Evolutionary conservation across 2,888 invertebrate genomes (phyloP), one percentile per base, ranked within the genome.

Genomic region (Troides oblongomaculatus): DNA sequence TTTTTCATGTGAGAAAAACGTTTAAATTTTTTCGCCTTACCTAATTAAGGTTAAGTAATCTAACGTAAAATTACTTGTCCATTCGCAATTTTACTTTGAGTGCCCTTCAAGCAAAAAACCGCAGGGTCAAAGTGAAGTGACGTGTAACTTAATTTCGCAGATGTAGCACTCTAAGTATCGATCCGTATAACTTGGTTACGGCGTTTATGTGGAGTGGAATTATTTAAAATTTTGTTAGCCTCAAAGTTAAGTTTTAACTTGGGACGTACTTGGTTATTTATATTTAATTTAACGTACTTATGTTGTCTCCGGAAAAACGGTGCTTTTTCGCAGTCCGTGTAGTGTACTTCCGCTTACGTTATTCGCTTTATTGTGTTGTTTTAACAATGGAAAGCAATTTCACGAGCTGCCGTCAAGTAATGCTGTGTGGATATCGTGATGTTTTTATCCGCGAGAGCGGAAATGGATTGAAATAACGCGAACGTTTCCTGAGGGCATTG

Each of bases 351-450:
- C 39, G 39, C 8, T 8, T 39, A 39, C 39, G 39, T 6, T 64
- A 21, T 59, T 5, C 30, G 23, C 46, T 25, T 59, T 46, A 58
- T 68, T 68, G 68, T 62, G 58, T 53, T 60, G 36, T 21, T n/a
- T 39, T 56, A 2, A 64, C 64, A 60, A 69, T 65, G 62, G 65
- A 69, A 69, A 69, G 50, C 62, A 69, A 65, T 65, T 56, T 65
- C 65, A 58, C 65, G 46, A 39, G 69, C 39, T 64, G 30, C 43
- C 65, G 50, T 62, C 62, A 65, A 69, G 69, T 69, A 39, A 68
- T 68, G 68, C 59, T 69, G 68, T 66, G 66, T 63, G 53, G 61
- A 63, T 63, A 61, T n/a, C 61, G 69, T 36, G 57, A 69, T 65
- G 65, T 62, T 69, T 69, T 65, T 62, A 53, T 62, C 61, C 65